These are phyloP conservation scores for Dinothrombium tinctorium DNA, from an alignment of 1,140 invertebrate genomes.

Conservation along the genomic window DNA sequence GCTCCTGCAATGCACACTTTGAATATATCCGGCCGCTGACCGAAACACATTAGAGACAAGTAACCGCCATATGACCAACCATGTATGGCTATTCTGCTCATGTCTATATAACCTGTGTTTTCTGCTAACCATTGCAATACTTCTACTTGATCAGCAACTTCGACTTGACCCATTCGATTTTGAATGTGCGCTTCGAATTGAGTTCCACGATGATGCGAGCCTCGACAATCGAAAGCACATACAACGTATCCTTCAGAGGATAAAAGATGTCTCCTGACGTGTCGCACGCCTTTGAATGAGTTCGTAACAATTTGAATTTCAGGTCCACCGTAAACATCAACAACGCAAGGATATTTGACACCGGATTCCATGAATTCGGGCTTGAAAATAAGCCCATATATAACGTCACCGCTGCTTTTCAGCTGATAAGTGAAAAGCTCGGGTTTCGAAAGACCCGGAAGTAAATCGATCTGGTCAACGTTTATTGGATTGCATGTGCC, in stretches of 20 bases:
- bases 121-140: conserved; percentile 65
- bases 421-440: conserved; percentile 46
- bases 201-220: conserved; percentile 72
- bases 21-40: conserved; percentile 26
- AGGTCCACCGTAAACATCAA: conserved; percentile 92
- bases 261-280: conserved; percentile 77
- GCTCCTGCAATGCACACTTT: conserved; percentile 53
- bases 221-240: conserved; percentile 77
- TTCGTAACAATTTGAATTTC: conserved; percentile 93
- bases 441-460: conserved; percentile 22
- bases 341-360: conserved; percentile 67
- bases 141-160: conserved; percentile 70
- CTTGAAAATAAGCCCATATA: conserved; percentile 79
- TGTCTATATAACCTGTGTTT: conserved; percentile 62
- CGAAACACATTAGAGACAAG: conserved; percentile 26
- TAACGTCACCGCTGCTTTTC: conserved; percentile 35
- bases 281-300: conserved; percentile 72
- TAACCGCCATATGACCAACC: conserved; percentile 84
- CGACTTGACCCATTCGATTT: conserved; percentile 74
- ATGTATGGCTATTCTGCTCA: conserved; percentile 73
- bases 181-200: conserved; percentile 72
- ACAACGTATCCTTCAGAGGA: conserved; percentile 91
- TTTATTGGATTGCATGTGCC: no score
- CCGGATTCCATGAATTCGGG: conserved; percentile 49
- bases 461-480: conserved; percentile 4